Base-by-base conservation (phyloP, 2,113 vertebrate species). In the Chloropsis cyanopogon region DNA sequence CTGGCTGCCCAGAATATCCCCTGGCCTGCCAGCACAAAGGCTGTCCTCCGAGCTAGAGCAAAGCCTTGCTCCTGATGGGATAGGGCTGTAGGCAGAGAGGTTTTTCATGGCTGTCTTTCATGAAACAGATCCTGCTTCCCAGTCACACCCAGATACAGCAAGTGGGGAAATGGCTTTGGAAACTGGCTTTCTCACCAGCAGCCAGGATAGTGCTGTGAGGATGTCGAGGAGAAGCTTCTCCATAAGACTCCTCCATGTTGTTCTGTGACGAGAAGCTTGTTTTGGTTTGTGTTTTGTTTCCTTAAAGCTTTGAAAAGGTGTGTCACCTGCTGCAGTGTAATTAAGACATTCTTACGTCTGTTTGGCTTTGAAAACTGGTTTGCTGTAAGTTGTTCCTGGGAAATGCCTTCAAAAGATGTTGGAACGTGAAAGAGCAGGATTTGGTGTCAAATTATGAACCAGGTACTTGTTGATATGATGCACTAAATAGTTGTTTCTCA, bases 201-300 rank as follows among this genome's bases (percentile, higher is more conserved):
- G 71, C 71, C 68, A 63, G 72, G 44, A 84, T 86, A 47, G 29
- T 54, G 44, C 79, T 54, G 68, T 88, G 90, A 61, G 25, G 25
- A 39, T 41, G 37, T 41, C 1, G 8, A 60, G 59, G 17, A 60
- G 59, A 60, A 37, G 24, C 24, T 60, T 60, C 35, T 39, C 59
- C 24, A 26, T 26, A 19, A 26, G 24, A 39, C 59, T 39, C 50
- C 71, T 94, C 85, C 1, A 1, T 47, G 82, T 71, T 1, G 2
- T 92, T 93, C 57, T 3, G 1, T 49, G 65, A 79, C 41, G 41
- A 93, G 71, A 80, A 66, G n/a, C 37, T 94, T 88, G 29, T 35
- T 93, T 73, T 76, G 23, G 33, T 91, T 76, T 25, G 63, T 41
- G 37, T 71, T 95, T 93, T 84, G 65, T 71, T 94, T 94, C 53